Percentiles rank a stretch among this genome's conserved stretches.
Evolutionary conservation across 2,113 vertebrate genomes (phyloP).

Genomic region (Phainopepla nitens): DNA sequence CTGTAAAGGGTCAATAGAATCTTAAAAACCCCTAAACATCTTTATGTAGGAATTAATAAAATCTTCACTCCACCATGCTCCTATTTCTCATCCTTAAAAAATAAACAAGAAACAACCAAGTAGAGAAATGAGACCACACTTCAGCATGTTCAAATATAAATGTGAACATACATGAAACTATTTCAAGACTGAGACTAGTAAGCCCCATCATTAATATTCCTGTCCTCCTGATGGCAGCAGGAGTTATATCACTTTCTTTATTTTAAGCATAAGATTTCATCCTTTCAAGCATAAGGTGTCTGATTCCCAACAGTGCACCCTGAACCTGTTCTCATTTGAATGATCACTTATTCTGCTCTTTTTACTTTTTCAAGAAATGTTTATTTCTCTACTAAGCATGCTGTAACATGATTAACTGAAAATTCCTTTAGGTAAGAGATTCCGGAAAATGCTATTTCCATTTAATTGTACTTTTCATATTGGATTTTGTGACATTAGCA

Average conservation of each 20-base stretch:
- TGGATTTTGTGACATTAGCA: background rate
- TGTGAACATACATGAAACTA: background rate
- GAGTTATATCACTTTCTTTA: background rate
- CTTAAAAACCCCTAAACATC: background rate
- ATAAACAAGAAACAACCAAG: rapidly evolving
- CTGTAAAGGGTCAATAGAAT: background rate
- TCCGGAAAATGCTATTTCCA: background rate
- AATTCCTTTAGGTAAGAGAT: background rate
- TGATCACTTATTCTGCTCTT: background rate
- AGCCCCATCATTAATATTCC: background rate
- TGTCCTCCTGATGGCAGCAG: background rate
- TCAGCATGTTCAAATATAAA: background rate
- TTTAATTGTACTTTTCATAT: background rate
- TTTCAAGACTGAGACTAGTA: background rate
- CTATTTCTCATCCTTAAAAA: background rate
- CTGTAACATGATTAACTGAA: background rate
- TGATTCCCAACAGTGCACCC: background rate
- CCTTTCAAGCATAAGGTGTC: background rate
- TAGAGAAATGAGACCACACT: background rate
- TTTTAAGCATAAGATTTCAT: background rate
- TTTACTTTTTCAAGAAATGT: background rate
- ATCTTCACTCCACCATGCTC: background rate
- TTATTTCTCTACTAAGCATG: background rate
- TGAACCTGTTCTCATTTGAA: background rate
- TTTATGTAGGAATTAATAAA: background rate